Conservation (phyloP, 2,888 invertebrate species). For the Lithophane semibrunnea region DNA sequence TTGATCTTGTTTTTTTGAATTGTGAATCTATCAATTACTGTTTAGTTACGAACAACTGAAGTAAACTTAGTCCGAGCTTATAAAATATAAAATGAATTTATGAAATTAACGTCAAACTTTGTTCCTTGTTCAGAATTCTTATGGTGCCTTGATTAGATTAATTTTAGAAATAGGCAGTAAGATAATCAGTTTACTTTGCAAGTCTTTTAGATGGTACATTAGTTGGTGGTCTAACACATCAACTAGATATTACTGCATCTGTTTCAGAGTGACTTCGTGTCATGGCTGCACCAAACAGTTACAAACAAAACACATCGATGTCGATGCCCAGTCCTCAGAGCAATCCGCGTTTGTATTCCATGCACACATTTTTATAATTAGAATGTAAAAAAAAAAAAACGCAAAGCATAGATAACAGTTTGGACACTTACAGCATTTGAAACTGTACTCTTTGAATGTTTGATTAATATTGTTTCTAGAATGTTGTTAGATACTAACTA, state of each 20-base stretch:
- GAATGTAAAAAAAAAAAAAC: constrained; percentile 30
- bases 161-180: too few relatives aligned
- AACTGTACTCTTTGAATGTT: constrained; percentile 67
- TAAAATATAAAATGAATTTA: not conserved
- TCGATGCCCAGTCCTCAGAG: constrained; percentile 93
- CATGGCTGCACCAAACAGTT: constrained; percentile 96
- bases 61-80: not conserved
- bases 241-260: constrained; percentile 3
- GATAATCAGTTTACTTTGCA: not conserved
- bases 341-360: constrained; percentile 93
- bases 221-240: not conserved
- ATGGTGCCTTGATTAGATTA: too few relatives aligned
- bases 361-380: constrained; percentile 58
- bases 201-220: not conserved
- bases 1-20: constrained; percentile 3
- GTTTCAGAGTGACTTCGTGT: constrained; percentile 64
- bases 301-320: constrained; percentile 95
- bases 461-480: constrained; percentile 71
- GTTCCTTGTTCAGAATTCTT: not conserved
- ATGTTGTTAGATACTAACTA: constrained; percentile 87
- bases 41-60: not conserved
- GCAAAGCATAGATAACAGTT: constrained; percentile 69
- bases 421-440: constrained; percentile 68
- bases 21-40: not conserved
- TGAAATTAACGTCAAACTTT: not conserved